Base-by-base conservation (phyloP, 1,140 invertebrate genomes). In the Phocides pigmalion region DNA sequence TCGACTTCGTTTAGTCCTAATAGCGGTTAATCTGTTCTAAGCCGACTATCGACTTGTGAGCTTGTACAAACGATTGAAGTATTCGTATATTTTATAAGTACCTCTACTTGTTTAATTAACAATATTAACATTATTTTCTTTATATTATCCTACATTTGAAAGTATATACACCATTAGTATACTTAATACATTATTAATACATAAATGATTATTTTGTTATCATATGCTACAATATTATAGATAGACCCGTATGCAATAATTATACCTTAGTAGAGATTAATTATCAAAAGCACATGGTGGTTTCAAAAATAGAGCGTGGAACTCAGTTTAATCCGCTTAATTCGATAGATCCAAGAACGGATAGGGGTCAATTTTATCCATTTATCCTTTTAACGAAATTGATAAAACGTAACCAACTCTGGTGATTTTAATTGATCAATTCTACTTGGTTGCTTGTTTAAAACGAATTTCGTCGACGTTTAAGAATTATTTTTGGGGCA, bases 331-430 rank as follows among this genome's bases (percentile, higher is more conserved):
- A 85, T 86, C 80, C 79, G 70, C 72, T 83, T 89, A 87, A 89
- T 89, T 88, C 76, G 75, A 88, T 88, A 86, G 87, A 83, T 82
- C 76, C 68, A 74, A 80, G 83, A 80, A 67, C 72, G 76, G 74
- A 89, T 88, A 81, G 84, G 86, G 86, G 88, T 88, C 88, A 90
- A 90, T 90, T 59, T 59, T 89, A 85, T 88, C 84, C 86, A 87
- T 89, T 90, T 90, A 90, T 89, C 86, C 88, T 81, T 87, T 90
- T 90, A 90, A 89, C 84, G 74, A 81, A 90, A 90, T 90, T 90
- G 87, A 90, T 90, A 90, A 89, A 90, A 90, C 82, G 85, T 74
- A 87, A 82, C 85, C 68, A 83, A 82, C 78, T 82, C 74, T 80
- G 80, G 75, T 79, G 81, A 80, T 82, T 88, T 90, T 88, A 90